Evolutionary conservation across 2,797 vertebrate species (phyloP), one percentile per base, ranked within the genome.

Genomic region (Sphenodon punctatus): DNA sequence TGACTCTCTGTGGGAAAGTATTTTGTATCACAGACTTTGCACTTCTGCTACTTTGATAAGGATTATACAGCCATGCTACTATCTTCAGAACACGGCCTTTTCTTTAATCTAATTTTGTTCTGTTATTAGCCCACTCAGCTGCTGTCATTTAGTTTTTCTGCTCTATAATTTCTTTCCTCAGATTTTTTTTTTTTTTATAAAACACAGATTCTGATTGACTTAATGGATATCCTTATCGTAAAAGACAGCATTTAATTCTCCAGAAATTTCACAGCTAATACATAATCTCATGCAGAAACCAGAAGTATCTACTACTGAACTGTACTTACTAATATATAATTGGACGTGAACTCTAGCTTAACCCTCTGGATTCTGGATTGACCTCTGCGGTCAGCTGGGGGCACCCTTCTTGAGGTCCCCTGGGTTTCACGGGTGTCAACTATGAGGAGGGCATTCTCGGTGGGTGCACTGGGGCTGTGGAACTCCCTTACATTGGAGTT

Each of bases 191-290:
- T n/a, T n/a, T n/a, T n/a, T n/a, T n/a, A n/a, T n/a, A 74, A 78
- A 78, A 43, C 1, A 8, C 61, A 2, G 0, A 1, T 74, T 16
- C 34, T 74, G 46, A 56, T 56, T 71, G 15, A 45, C 20, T 61
- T 70, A 59, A 27, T 60, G 11, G 8, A 1, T 19, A 55, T 36
- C 2, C 36, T 70, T 55, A 77, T 66, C 10, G 46, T 51, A 66
- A 75, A 74, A 23, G 16, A 17, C n/a, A 49, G 10, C 27, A n/a
- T 45, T 71, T 48, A 63, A 68, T 88, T 78, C 60, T 63, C 30
- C 61, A 7, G 12, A 78, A 71, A 72, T 75, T 71, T 85, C 56
- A 27, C 34, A 6, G 20, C 7, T 71, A 34, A 20, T 80, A 32
- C 7, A 51, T 56, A 22, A 43, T 59, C 25, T 13, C 70, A 32